Evolutionary conservation across 1,140 invertebrate genomes (phyloP), one percentile per base, ranked within the genome.

Genomic region (Lycorma delicatula): DNA sequence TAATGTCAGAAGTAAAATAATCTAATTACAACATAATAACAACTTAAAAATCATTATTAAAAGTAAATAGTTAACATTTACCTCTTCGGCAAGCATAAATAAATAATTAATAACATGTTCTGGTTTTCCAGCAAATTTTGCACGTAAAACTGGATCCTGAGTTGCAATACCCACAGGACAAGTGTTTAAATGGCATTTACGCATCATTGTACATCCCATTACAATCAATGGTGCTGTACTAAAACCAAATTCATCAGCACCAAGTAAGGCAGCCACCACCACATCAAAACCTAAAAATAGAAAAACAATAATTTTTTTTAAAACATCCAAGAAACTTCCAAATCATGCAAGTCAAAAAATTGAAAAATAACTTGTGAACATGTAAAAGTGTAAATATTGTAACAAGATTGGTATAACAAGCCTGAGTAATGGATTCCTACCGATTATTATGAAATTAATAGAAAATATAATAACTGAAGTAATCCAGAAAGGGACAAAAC

Each of bases 151-250:
- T 0, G 96, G 96, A 80, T 99, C 97, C 76, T 96, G 93, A 0
- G 97, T 99, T 1, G 96, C 96, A 67, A 99, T 91, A 59, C 97
- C 97, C 52, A 99, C 97, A 0, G 97, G 97, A 68, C 97, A 99
- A 23, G 97, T 99, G 74, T 99, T 99, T 56, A 99, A 77, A 74
- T 99, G 97, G 71, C 97, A 99, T 72, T 99, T 99, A 51, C 97
- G 79, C 97, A 99, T 99, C 97, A 99, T 98, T 6, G 95, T 99
- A 70, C 97, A 99, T 9, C 97, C 87, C 73, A 99, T 83, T 0
- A 90, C 93, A 71, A 99, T 98, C 36, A 99, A 75, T 0, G 97
- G 96, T 4, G 96, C 96, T 12, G 97, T 99, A 69, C 93, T 96
- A 70, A 98, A 93, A n/a, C 96, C 97, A 75, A 98, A 95, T 75